Evolutionary conservation across 1,140 invertebrate genomes (phyloP).

Genomic region (Bombus soroeensis): DNA sequence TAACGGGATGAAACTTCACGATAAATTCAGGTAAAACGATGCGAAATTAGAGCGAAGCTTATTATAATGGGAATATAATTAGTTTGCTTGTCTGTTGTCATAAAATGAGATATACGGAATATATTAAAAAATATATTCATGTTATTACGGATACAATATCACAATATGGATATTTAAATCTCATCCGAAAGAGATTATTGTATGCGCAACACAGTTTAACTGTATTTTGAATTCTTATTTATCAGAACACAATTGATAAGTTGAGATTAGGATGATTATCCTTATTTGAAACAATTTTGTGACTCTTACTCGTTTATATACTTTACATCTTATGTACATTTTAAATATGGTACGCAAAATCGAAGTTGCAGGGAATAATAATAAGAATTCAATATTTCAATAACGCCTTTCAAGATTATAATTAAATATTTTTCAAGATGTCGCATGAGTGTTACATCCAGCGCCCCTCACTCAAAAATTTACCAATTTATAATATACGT

Average conservation of each 20-base stretch:
- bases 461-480: rapidly evolving
- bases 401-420: too few species aligned
- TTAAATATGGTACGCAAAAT: neutral
- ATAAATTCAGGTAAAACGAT: neutral
- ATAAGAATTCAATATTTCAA: neutral
- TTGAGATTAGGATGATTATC: neutral
- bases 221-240: neutral
- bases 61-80: neutral
- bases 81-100: neutral
- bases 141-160: neutral
- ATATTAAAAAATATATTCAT: too few species aligned
- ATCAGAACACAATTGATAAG: neutral
- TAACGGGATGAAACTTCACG: neutral
- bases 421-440: neutral
- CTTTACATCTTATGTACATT: too few species aligned
- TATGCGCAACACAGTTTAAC: neutral
- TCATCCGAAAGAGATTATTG: neutral
- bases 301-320: neutral
- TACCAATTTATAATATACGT: too few species aligned
- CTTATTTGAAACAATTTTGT: neutral
- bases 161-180: neutral
- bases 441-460: neutral
- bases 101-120: too few species aligned
- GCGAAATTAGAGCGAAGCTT: neutral
- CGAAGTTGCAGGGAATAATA: neutral